Evolutionary conservation across 2,113 vertebrate genomes (phyloP), one percentile per base, ranked within the genome.

Genomic region (Tachuris rubrigastra): DNA sequence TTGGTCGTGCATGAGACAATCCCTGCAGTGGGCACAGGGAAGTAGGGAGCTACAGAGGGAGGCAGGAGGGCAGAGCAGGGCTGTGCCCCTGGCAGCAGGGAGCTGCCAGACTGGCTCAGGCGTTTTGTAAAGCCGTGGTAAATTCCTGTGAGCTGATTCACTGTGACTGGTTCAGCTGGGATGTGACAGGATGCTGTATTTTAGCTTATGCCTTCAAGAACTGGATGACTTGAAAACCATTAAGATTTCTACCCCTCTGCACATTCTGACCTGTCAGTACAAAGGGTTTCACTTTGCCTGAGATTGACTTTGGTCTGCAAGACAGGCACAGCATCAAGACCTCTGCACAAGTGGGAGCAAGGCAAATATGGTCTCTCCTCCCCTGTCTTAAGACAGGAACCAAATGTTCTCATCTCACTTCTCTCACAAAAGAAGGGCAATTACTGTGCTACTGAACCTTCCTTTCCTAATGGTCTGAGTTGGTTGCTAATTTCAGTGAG

Each of bases 1-100:
- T 9, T 1, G 23, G 53, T 6, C 2, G 1, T 9, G 37, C 55
- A 9, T 0, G 52, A 55, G 37, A 41, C 69, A 49, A 21, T 13
- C 22, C 33, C 53, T 39, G 55, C 72, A 33, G 63, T 0, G 33
- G 63, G 50, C 14, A 31, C 0, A 24, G 30, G 46, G 71, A 53
- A 1, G 6, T 35, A 14, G 41, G 3, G 15, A 83, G 52, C 5
- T 0, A 14, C 52, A 13, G 22, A 15, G 42, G 14, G 47, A 50
- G 17, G 19, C 0, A 3, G 2, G 8, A 66, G 66, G 47, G 28
- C 52, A 67, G 22, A 63, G 83, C 35, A 44, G 42, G 44, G 58
- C 65, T 37, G 28, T 25, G 16, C 31, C 33, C 56, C 39, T 0
- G 21, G 50, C 69, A 79, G 67, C 58, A 52, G 33, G n/a, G 73